Evolutionary conservation across 2,888 invertebrate species (phyloP), one percentile per base, ranked within the genome.

Genomic region (Melanophora roralis): DNA sequence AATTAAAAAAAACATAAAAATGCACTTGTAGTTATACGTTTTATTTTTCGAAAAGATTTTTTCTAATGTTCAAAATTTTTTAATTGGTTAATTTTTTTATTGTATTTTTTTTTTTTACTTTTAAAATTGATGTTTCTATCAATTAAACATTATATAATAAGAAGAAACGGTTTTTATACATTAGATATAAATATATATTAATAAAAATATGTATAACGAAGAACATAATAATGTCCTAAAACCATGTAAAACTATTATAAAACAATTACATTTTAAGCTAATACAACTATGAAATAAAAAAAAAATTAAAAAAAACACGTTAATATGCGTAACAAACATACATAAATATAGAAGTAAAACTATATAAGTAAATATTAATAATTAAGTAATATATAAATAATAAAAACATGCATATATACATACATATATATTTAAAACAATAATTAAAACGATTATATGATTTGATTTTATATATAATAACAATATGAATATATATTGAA

Each of bases 231-330:
- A 16, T 64, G 11, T 72, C 43, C 59, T 80, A 80, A 80, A 72
- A 80, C 68, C n/a, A n/a, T 80, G 80, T 80, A 80, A 80, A 80
- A 80, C 80, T 80, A 77, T 71, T 69, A 80, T 71, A 55, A 55
- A 40, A 43, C 60, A 76, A 68, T 21, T 45, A 68, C n/a, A n/a
- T n/a, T n/a, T 57, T 76, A 80, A 73, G 80, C 38, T 80, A 76
- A 76, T 76, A 76, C 73, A 76, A 80, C 72, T 73, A 64, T 80
- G 80, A 76, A 80, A 80, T 80, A 76, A 80, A 55, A 80, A 78
- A 27, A 51, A 67, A n/a, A 64, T 27, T 21, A 74, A 55, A 60
- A 83, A 81, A 72, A 62, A 72, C 47, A 82, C 71, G 73, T 27
- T 51, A 59, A 78, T 36, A 51, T 60, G 71, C 19, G 60, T 67